Conservation (phyloP, 2,113 vertebrate species). For the Himantopus leucocephalus region DNA sequence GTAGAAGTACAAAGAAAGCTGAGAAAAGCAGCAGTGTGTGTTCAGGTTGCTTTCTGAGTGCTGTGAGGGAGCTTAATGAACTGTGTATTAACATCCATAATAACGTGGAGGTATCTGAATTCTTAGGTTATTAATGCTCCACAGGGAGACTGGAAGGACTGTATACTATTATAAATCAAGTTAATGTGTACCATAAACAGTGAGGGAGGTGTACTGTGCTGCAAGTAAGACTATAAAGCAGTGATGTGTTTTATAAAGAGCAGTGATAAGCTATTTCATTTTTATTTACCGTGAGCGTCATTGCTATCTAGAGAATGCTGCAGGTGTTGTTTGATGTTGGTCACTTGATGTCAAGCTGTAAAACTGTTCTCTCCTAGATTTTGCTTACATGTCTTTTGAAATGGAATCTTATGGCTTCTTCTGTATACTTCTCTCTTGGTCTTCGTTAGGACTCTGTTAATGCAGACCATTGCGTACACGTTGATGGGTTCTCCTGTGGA, state of each 20-base stretch:
- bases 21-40: constrained; percentile 4
- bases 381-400: not conserved
- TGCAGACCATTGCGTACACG: accelerated
- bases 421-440: not conserved
- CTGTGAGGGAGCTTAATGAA: not conserved
- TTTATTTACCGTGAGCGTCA: accelerated
- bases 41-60: constrained; percentile 13
- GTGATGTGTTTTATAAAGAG: not conserved
- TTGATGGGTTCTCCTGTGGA: too few species aligned
- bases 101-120: not conserved
- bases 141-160: not conserved
- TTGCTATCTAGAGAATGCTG: not conserved
- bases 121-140: not conserved
- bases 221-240: not conserved
- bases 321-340: not conserved
- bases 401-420: accelerated
- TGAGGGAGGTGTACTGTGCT: not conserved
- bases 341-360: not conserved
- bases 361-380: not conserved
- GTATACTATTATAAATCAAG: not conserved
- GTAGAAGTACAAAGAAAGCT: constrained; percentile 6
- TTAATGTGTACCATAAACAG: not conserved
- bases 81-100: not conserved
- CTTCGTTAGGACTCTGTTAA: not conserved
- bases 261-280: accelerated